A percentile compares a stretch with the other conserved stretches of the same genome.
phyloP scores from a whole-genome alignment of 2,797 vertebrate genomes.

The Cuculus canorus region DNA sequence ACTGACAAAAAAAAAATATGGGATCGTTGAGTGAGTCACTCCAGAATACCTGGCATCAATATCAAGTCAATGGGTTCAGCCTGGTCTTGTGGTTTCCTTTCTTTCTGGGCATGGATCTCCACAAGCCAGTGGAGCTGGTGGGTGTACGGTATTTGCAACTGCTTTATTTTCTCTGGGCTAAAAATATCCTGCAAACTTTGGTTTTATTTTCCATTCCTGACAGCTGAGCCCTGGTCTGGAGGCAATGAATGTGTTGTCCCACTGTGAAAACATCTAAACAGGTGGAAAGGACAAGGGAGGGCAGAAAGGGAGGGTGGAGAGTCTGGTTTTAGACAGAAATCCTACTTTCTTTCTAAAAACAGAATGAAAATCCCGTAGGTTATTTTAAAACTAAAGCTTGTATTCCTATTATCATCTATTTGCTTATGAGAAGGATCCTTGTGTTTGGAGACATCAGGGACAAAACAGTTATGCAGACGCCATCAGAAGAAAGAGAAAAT shows the following conservation, averaged over 20 bases:
- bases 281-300: constrained; percentile 66
- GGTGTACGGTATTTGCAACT: neutral
- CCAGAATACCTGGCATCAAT: neutral
- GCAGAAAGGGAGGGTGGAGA: constrained; percentile 6
- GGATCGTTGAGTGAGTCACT: neutral
- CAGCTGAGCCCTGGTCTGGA: constrained; percentile 65
- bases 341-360: constrained; percentile 29
- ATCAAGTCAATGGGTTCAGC: constrained; percentile 10
- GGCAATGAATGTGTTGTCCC: constrained; percentile 66
- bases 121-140: neutral
- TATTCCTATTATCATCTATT: neutral
- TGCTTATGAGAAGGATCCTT: neutral
- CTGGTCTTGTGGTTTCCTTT: constrained; percentile 20
- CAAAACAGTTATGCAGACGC: neutral
- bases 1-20: neutral
- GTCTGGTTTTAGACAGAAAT: constrained; percentile 32
- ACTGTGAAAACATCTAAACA: constrained; percentile 73
- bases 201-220: constrained; percentile 70
- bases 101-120: neutral
- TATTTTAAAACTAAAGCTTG: neutral
- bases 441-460: neutral
- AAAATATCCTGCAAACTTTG: constrained; percentile 62
- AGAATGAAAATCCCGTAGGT: neutral
- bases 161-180: constrained; percentile 64
- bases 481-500: neutral